Evolutionary conservation across 2,888 invertebrate species (phyloP).

Genomic region (Stenolophus ochropezus): DNA sequence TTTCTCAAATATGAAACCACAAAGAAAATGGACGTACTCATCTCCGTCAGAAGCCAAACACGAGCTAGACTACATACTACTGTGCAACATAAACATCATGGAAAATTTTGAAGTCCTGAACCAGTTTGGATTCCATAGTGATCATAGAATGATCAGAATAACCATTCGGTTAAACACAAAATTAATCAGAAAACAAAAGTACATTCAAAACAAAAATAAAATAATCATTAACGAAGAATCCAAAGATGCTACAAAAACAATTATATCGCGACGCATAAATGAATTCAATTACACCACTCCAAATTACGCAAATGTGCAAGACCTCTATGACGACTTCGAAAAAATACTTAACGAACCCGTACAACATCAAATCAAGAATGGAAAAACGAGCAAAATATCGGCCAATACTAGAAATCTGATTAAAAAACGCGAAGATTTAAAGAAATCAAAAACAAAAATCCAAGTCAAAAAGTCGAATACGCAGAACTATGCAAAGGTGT

Average conservation of each 20-base stretch:
- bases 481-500: neutral
- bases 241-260: no score
- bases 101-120: no score
- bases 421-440: neutral
- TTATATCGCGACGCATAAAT: no score
- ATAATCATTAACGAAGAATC: neutral
- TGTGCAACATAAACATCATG: neutral
- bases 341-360: no score
- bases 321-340: no score
- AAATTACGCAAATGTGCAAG: no score
- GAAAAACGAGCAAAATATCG: neutral
- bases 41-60: neutral
- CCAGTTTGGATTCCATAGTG: no score
- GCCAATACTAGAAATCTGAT: neutral
- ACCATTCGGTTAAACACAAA: neutral
- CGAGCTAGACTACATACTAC: neutral
- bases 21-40: neutral
- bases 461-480: neutral
- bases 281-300: no score
- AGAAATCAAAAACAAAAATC: neutral
- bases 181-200: neutral
- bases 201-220: neutral
- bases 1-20: neutral
- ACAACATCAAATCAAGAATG: neutral
- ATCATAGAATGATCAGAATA: no score